Base-by-base conservation (phyloP, 2,888 invertebrate genomes). In the Frankliniella intonsa region DNA sequence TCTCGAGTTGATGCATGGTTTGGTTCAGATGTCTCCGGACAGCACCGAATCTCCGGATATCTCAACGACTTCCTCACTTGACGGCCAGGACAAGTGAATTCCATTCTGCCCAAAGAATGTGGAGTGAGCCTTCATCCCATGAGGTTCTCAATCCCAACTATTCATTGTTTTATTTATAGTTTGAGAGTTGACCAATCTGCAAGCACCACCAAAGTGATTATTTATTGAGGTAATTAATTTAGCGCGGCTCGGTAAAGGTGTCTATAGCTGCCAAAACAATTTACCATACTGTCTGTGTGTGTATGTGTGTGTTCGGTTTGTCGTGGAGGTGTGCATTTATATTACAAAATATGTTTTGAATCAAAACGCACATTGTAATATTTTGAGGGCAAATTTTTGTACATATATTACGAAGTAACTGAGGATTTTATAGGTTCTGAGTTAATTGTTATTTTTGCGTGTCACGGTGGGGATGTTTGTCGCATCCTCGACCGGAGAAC, bases 341-440 rank as follows among this genome's bases (percentile, higher is more conserved):
- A 76, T 76, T 76, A 76, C 69, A 76, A 76, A 14, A 25, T 76
- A 76, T 76, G 69, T 76, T 76, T 76, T 76, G 69, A 76, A 76
- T 76, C 69, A 76, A 76, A 76, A 76, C 69, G 69, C 69, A 76
- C 69, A 76, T 76, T 76, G 69, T 76, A 76, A 76, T 76, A 76
- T 76, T 76, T 76, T 76, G 12, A 76, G 12, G 69, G 69, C 69
- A 76, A 76, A 76, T 76, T 76, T 76, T 76, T 76, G 69, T 76
- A 76, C 69, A 76, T 76, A 76, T 76, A 76, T 25, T 25, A 22
- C 22, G 25, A 76, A 12, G 22, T 76, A 76, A 76, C 12, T 76
- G 69, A 76, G 17, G n/a, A n/a, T 62, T 10, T 62, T 19, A 19
- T 17, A 19, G 62, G n/a, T n/a, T 76, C 12, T 76, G 25, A 22